These are phyloP conservation scores for Plutella xylostella DNA, from an alignment of 2,888 invertebrate species.

Conservation along the genomic window DNA sequence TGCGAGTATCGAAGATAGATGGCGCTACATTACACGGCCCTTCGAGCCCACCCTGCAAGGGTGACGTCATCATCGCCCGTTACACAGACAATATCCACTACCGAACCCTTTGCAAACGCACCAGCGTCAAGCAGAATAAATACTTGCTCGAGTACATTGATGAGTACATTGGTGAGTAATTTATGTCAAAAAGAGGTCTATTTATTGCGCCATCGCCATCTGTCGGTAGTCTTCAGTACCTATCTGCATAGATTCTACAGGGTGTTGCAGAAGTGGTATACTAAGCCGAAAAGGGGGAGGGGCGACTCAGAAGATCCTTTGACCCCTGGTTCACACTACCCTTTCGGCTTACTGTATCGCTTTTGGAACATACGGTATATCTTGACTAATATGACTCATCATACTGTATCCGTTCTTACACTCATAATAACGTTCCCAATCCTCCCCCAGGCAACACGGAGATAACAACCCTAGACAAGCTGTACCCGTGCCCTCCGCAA, in stretches of 20 bases:
- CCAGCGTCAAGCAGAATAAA: slow-evolving; percentile 36
- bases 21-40: neutral
- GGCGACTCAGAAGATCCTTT: neutral
- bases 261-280: neutral
- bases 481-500: slow-evolving; percentile 36
- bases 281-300: neutral
- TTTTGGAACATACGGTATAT: neutral
- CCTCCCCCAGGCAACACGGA: slow-evolving; percentile 37
- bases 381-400: neutral
- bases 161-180: slow-evolving; percentile 51
- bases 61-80: slow-evolving; percentile 35
- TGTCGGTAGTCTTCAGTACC: no score
- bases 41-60: slow-evolving; percentile 33
- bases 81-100: slow-evolving; percentile 23
- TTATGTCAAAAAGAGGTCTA: no score
- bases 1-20: neutral
- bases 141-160: slow-evolving; percentile 47
- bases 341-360: neutral
- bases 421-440: no score
- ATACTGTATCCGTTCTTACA: no score
- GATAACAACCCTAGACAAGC: slow-evolving; percentile 26
- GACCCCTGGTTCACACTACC: neutral
- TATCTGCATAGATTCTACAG: no score
- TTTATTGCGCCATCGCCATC: no score
- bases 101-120: slow-evolving; percentile 35